phyloP scores from a whole-genome alignment of 2,888 invertebrate species.

The Spodoptera picta region DNA sequence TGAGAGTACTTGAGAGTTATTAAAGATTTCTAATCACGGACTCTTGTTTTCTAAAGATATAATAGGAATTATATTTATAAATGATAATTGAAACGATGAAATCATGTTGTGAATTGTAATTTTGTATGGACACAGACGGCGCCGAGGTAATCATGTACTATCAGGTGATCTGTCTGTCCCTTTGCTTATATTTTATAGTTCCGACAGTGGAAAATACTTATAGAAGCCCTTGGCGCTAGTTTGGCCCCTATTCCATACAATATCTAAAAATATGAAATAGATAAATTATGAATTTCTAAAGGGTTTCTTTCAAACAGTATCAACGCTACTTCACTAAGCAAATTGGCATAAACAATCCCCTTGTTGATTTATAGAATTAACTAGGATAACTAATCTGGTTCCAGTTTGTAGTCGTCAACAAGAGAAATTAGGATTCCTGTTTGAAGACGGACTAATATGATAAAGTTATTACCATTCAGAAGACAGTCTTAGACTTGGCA shows the following conservation, averaged over 20 bases:
- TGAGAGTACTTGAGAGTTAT: conserved; percentile 33
- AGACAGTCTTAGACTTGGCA: not conserved
- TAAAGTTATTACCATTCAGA: conserved; percentile 6
- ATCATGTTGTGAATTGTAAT: conserved; percentile 8
- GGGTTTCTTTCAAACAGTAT: not conserved
- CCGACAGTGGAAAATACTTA: too few species aligned
- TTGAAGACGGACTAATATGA: not conserved
- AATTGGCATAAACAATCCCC: conserved; percentile 23
- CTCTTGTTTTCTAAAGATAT: conserved; percentile 31
- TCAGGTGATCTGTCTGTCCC: too few species aligned
- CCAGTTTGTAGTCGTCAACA: conserved; percentile 1
- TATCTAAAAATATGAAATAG: conserved; percentile 15
- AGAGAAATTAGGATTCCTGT: not conserved
- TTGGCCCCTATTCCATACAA: too few species aligned
- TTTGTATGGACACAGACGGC: too few species aligned
- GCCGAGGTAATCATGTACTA: too few species aligned
- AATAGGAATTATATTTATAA: conserved; percentile 7
- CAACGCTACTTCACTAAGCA: not conserved
- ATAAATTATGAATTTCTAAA: conserved; percentile 6
- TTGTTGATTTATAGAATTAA: conserved; percentile 1
- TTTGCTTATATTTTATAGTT: too few species aligned
- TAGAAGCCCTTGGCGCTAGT: too few species aligned
- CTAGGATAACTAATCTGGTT: conserved; percentile 1
- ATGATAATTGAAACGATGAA: conserved; percentile 18
- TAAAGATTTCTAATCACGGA: conserved; percentile 43